Percentiles rank a stretch among this genome's conserved stretches.
Conservation (phyloP, 2,888 invertebrate species). For the Protophormia terraenovae region DNA sequence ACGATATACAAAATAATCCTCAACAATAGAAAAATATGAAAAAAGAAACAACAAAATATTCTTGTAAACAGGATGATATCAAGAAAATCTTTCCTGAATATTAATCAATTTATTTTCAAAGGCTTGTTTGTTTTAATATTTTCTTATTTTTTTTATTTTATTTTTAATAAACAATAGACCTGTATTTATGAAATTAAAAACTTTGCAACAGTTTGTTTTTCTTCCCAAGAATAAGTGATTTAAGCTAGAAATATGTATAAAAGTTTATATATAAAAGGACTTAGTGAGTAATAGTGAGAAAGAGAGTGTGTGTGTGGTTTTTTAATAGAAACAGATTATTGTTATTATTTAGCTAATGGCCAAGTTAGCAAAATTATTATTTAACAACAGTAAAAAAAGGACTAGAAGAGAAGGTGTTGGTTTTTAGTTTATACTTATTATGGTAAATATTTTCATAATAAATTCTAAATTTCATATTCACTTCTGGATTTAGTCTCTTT, state of each 20-base stretch:
- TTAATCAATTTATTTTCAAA: not conserved
- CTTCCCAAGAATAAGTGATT: not conserved
- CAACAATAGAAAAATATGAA: not conserved
- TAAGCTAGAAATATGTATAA: not conserved
- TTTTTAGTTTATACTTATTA: too few species aligned
- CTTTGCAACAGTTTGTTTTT: not conserved
- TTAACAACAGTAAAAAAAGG: not conserved
- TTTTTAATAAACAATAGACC: constrained; percentile 3
- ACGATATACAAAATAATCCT: not conserved
- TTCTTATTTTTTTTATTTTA: too few species aligned
- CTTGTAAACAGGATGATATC: not conserved
- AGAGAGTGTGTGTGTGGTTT: not conserved
- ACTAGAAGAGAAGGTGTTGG: not conserved
- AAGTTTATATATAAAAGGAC: too few species aligned
- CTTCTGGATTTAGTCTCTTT: too few species aligned
- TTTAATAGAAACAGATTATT: not conserved
- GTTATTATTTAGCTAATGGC: not conserved
- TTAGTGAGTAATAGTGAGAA: too few species aligned
- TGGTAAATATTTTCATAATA: too few species aligned
- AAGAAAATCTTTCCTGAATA: not conserved
- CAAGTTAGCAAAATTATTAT: not conserved
- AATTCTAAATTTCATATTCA: too few species aligned
- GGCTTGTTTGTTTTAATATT: not conserved
- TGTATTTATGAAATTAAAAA: constrained; percentile 19
- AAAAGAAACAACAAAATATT: not conserved